A percentile compares a stretch with the other conserved stretches of the same genome.
Evolutionary conservation across 2,888 invertebrate genomes (phyloP).

Genomic region (Leptinotarsa tumamoca): DNA sequence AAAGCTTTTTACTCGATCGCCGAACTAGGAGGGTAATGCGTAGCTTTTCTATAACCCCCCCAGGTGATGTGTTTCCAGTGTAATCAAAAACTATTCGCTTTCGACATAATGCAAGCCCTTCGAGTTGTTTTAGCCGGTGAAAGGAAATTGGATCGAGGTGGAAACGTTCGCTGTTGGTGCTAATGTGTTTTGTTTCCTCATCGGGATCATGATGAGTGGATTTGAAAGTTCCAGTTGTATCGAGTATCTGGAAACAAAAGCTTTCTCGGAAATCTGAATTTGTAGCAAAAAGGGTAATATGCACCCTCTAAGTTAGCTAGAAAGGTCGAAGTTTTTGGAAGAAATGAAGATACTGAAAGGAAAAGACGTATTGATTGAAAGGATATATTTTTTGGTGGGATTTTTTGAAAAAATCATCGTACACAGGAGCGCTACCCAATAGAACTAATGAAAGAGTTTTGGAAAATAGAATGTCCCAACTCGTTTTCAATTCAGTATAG

Average conservation of each 20-base stretch:
- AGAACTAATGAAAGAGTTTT: no score
- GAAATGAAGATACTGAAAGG: no score
- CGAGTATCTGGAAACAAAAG: neutral
- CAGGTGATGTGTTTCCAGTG: conserved; percentile 12
- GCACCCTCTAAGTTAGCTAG: no score
- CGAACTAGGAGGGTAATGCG: conserved; percentile 10
- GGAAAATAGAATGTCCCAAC: no score
- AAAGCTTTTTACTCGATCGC: conserved; percentile 23
- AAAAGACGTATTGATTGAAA: no score
- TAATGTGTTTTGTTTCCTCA: neutral
- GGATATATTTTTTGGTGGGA: no score
- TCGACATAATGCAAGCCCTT: conserved; percentile 6
- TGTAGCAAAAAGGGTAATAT: no score
- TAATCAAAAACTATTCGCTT: conserved; percentile 19
- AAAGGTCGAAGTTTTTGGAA: no score
- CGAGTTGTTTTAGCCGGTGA: conserved; percentile 3
- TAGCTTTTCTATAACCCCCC: conserved; percentile 1
- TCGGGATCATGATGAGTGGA: conserved; percentile 2
- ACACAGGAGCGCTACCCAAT: no score
- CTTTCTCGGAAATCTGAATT: no score
- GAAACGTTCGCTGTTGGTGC: conserved; percentile 1
- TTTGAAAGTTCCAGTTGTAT: neutral
- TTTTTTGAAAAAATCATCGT: no score
- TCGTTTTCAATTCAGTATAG: no score
- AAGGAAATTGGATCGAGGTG: conserved; percentile 21